phyloP scores from a whole-genome alignment of 2,113 vertebrate genomes.

The Archocentrus centrarchus region DNA sequence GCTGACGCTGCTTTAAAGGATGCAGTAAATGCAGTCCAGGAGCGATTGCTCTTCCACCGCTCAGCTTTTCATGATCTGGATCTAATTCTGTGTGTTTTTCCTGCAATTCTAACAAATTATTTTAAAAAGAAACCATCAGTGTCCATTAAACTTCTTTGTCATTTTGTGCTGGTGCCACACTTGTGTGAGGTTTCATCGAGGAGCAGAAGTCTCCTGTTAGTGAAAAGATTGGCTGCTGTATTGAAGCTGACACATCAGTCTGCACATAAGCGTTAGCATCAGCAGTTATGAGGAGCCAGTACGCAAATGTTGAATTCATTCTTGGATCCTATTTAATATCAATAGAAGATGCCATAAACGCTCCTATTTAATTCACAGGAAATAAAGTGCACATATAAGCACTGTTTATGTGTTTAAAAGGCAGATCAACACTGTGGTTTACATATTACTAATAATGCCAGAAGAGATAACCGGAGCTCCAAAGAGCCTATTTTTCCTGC shows the following conservation, averaged over 20 bases:
- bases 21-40: constrained; percentile 8
- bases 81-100: not conserved
- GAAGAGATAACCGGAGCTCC: not conserved
- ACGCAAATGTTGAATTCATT: not conserved
- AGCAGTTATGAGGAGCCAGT: not conserved
- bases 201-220: not conserved
- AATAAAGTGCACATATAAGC: not conserved
- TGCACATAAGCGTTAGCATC: not conserved
- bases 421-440: not conserved
- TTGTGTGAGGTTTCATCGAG: not conserved
- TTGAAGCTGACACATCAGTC: not conserved
- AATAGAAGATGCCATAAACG: fast-evolving
- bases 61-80: not conserved
- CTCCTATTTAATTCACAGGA: not conserved
- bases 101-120: not conserved
- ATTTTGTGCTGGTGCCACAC: no score
- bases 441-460: not conserved
- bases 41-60: not conserved
- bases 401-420: not conserved
- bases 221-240: not conserved
- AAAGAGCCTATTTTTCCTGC: not conserved
- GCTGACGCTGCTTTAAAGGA: constrained; percentile 36
- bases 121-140: not conserved
- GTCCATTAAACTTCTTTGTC: not conserved
- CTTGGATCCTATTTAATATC: not conserved